These are phyloP conservation scores for Lasiurus cinereus DNA, from an alignment of 2,113 vertebrate species.

Conservation along the genomic window DNA sequence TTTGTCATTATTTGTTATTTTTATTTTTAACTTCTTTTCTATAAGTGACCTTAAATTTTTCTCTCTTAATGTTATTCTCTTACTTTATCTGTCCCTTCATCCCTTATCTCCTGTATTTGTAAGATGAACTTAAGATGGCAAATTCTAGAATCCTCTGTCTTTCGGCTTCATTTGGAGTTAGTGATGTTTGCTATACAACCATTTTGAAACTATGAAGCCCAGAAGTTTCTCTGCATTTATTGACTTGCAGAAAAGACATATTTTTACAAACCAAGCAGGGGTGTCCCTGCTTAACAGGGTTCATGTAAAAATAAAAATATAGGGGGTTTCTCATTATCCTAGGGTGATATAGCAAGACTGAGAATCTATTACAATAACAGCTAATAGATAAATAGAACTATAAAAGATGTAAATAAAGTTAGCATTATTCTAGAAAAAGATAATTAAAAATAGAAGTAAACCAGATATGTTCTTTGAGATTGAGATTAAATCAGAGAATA, in stretches of 20 bases:
- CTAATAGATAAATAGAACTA: not conserved
- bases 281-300: not conserved
- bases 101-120: not conserved
- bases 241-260: not conserved
- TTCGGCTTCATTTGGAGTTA: not conserved
- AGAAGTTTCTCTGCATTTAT: not conserved
- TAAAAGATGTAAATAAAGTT: slow-evolving; percentile 8
- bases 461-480: not conserved
- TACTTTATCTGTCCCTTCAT: not conserved
- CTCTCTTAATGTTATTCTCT: slow-evolving; percentile 21
- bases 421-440: not conserved
- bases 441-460: slow-evolving; percentile 17
- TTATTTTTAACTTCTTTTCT: not conserved
- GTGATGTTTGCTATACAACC: not conserved
- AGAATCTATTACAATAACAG: not conserved
- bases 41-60: not conserved
- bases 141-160: slow-evolving; percentile 6
- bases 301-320: not conserved
- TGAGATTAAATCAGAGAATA: slow-evolving; percentile 14
- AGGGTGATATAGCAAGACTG: not conserved
- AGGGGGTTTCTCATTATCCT: not conserved
- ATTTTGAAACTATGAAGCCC: slow-evolving; percentile 4
- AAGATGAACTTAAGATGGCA: not conserved
- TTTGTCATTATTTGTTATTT: not conserved
- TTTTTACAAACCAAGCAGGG: not conserved